A percentile compares a stretch with the other conserved stretches of the same genome.
Conservation (phyloP, 2,113 vertebrate species). For the Boulengeromyrus knoepffleri region DNA sequence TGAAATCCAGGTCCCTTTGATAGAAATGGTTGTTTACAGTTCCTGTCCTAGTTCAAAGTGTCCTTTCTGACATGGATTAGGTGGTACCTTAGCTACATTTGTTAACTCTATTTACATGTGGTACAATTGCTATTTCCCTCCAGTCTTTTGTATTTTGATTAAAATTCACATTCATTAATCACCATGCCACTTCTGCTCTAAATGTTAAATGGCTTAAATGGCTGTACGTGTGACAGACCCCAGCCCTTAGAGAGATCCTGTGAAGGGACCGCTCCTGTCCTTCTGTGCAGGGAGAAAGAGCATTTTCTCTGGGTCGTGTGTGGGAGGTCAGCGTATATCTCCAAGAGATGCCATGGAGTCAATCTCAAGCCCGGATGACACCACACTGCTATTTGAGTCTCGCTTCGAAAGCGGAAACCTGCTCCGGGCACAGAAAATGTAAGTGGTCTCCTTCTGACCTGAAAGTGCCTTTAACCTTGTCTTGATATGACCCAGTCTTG, state of each 20-base stretch:
- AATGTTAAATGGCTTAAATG: neutral
- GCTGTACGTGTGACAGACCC: neutral
- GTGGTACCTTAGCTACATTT: neutral
- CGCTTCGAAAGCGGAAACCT: constrained; percentile 70
- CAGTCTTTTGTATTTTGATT: neutral
- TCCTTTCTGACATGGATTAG: neutral
- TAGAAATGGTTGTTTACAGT: no score
- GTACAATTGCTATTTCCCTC: neutral
- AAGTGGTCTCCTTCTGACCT: constrained; percentile 36
- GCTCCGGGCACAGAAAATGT: constrained; percentile 65
- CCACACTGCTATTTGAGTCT: constrained; percentile 64
- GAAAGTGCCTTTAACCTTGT: neutral
- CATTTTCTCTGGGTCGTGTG: constrained; percentile 55
- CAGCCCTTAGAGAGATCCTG: neutral
- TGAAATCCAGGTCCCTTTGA: no score
- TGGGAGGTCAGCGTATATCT: constrained; percentile 45
- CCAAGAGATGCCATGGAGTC: constrained; percentile 35
- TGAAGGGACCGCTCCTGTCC: constrained; percentile 19
- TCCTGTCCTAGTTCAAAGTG: neutral
- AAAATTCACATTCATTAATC: neutral
- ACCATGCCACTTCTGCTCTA: neutral
- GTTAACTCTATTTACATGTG: neutral
- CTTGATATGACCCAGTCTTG: neutral
- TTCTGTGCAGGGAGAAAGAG: constrained; percentile 44
- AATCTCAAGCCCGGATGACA: constrained; percentile 42